Conservation (phyloP, 2,888 invertebrate genomes). For the Spisula solida region DNA sequence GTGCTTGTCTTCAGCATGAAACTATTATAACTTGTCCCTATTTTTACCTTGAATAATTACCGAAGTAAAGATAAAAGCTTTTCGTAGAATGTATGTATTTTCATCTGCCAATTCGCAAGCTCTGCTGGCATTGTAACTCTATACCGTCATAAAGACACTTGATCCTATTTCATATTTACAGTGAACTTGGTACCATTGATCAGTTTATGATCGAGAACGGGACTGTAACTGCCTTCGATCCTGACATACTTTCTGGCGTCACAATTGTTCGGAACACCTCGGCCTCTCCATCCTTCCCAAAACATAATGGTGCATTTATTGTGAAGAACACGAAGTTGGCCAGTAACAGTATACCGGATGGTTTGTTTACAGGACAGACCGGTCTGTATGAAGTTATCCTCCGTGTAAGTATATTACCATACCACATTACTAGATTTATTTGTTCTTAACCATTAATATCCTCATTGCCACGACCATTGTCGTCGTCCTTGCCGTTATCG, state of each 20-base stretch:
- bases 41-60: too few species aligned
- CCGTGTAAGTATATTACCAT: slow-evolving; percentile 54
- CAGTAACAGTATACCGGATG: slow-evolving; percentile 42
- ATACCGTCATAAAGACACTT: too few species aligned
- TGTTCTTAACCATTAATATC: too few species aligned
- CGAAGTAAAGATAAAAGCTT: too few species aligned
- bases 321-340: slow-evolving; percentile 54
- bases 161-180: slow-evolving; percentile 31
- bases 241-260: slow-evolving; percentile 45
- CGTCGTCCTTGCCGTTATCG: too few species aligned
- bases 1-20: too few species aligned
- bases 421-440: too few species aligned
- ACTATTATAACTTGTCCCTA: too few species aligned
- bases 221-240: slow-evolving; percentile 49
- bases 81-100: too few species aligned
- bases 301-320: slow-evolving; percentile 54
- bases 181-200: slow-evolving; percentile 56
- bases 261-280: slow-evolving; percentile 55
- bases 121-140: too few species aligned
- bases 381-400: slow-evolving; percentile 51
- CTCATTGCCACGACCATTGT: too few species aligned
- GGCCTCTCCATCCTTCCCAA: slow-evolving; percentile 55
- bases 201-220: slow-evolving; percentile 61
- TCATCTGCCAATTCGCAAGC: too few species aligned
- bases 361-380: slow-evolving; percentile 42